Conservation (phyloP, 2,888 invertebrate genomes). For the Labia minor region DNA sequence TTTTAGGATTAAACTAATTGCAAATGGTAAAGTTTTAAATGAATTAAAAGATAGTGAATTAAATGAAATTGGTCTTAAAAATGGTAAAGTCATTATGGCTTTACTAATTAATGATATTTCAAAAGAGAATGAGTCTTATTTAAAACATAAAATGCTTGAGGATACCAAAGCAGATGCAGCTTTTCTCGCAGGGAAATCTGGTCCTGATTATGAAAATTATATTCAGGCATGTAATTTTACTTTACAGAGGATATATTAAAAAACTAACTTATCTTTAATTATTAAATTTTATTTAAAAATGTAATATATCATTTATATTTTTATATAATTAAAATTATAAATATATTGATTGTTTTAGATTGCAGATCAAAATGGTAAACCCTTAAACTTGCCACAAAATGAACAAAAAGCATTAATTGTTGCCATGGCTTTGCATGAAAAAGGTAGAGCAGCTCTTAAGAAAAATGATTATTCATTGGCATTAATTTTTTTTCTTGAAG, state of each 20-base stretch:
- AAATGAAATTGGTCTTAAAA: slow-evolving; percentile 51
- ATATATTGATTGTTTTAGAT: slow-evolving; percentile 39
- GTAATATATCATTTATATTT: no score
- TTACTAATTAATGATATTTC: slow-evolving; percentile 40
- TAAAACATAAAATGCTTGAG: slow-evolving; percentile 22
- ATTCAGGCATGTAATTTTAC: slow-evolving; percentile 39
- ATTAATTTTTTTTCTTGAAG: slow-evolving; percentile 62
- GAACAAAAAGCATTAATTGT: slow-evolving; percentile 60
- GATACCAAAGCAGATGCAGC: slow-evolving; percentile 24
- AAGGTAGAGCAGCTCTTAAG: slow-evolving; percentile 54
- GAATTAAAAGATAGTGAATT: slow-evolving; percentile 38
- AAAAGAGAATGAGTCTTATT: slow-evolving; percentile 28
- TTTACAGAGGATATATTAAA: slow-evolving; percentile 19
- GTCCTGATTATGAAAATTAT: slow-evolving; percentile 20
- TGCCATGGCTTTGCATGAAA: slow-evolving; percentile 70
- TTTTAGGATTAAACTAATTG: slow-evolving; percentile 55
- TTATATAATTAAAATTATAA: no score
- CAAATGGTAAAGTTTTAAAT: slow-evolving; percentile 52
- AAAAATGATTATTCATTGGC: slow-evolving; percentile 56
- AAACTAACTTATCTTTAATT: no score
- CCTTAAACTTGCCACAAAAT: slow-evolving; percentile 54
- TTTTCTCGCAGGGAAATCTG: slow-evolving; percentile 24
- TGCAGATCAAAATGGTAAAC: slow-evolving; percentile 68
- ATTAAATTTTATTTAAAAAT: no score
- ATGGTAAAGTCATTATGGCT: slow-evolving; percentile 57